A percentile compares a stretch with the other conserved stretches of the same genome.
These are phyloP conservation scores for Rhagologus leucostigma DNA, from an alignment of 2,113 vertebrate species.

Conservation along the genomic window DNA sequence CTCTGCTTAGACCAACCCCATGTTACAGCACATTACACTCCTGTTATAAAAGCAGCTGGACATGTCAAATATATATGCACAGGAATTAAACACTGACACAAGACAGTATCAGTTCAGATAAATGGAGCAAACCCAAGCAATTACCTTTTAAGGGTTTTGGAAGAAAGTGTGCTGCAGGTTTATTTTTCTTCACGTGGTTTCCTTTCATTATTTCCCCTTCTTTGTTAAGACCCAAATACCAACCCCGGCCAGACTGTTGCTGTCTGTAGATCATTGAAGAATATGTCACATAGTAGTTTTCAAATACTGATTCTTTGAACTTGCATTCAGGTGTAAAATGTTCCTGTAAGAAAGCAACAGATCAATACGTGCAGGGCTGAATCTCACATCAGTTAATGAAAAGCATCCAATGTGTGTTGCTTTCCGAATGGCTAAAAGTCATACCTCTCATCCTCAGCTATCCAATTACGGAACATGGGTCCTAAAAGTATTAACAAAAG, in stretches of 20 bases:
- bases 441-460: not conserved
- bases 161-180: constrained; percentile 97
- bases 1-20: not conserved
- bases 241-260: constrained; percentile 95
- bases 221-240: constrained; percentile 99
- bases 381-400: not conserved
- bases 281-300: constrained; percentile 99
- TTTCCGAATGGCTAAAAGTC: not conserved
- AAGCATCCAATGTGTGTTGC: not conserved
- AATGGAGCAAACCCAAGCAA: not conserved
- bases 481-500: not conserved
- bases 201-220: constrained; percentile 99
- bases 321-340: constrained; percentile 98
- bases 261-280: constrained; percentile 99
- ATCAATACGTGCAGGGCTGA: not conserved
- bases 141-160: constrained; percentile 99
- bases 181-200: constrained; percentile 99
- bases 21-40: not conserved
- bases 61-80: not conserved
- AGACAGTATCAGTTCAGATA: not conserved
- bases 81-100: not conserved
- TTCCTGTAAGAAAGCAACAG: constrained; percentile 79
- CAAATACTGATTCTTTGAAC: constrained; percentile 99
- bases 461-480: not conserved
- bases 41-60: not conserved